phyloP scores from a whole-genome alignment of 2,113 vertebrate species.

The Mus pahari region DNA sequence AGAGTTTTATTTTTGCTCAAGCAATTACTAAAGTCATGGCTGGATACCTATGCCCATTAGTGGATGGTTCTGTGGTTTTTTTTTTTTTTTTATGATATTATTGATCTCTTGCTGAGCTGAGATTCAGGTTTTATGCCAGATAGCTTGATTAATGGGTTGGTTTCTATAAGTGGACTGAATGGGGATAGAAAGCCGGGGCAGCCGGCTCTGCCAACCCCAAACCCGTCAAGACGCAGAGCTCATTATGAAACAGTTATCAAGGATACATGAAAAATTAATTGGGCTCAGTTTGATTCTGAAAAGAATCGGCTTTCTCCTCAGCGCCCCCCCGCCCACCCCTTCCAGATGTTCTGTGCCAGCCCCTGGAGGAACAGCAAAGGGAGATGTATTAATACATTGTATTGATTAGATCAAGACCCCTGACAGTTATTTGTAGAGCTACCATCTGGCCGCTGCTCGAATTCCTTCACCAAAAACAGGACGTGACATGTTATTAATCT shows the following conservation, averaged over 20 bases:
- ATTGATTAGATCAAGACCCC: constrained; percentile 99
- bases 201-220: constrained; percentile 91
- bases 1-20: constrained; percentile 86
- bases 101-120: constrained; percentile 98
- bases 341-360: constrained; percentile 97
- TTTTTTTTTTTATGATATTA: constrained; percentile 89
- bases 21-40: constrained; percentile 87
- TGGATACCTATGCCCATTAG: constrained; percentile 86
- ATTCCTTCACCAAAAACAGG: constrained; percentile 99
- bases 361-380: constrained; percentile 94
- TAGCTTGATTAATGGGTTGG: constrained; percentile 99
- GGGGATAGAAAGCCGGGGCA: constrained; percentile 95
- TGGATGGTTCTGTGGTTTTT: constrained; percentile 79
- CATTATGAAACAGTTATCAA: constrained; percentile 97
- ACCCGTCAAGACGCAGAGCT: constrained; percentile 92
- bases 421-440: constrained; percentile 99
- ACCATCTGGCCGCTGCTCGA: constrained; percentile 99
- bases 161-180: constrained; percentile 99
- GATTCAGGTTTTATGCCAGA: constrained; percentile 97
- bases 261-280: constrained; percentile 95
- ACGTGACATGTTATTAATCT: constrained; percentile 99
- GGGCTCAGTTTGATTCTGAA: constrained; percentile 93
- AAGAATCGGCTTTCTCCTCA: constrained; percentile 90
- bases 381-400: constrained; percentile 99
- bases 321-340: constrained; percentile 87